These are phyloP conservation scores for Neria commutata DNA, from an alignment of 2,888 invertebrate genomes.

Conservation along the genomic window DNA sequence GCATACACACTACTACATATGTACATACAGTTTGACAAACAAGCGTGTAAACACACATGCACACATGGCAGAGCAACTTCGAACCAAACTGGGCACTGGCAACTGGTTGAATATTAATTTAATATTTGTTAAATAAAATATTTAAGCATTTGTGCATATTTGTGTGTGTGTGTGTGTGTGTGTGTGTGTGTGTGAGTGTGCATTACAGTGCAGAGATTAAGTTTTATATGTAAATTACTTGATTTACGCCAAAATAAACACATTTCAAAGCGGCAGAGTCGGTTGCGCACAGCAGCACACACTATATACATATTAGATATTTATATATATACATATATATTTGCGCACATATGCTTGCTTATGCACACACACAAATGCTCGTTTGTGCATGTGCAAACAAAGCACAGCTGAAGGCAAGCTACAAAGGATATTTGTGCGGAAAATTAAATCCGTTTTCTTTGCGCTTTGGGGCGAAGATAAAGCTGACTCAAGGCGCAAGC, in stretches of 20 bases:
- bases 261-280: slow-evolving; percentile 32
- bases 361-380: no score
- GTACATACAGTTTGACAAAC: no score
- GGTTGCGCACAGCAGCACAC: not conserved
- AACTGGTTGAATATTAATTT: not conserved
- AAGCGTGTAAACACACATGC: not conserved
- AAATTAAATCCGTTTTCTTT: slow-evolving; percentile 7
- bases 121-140: no score
- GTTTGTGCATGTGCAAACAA: no score
- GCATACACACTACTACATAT: no score
- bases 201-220: not conserved
- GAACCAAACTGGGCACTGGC: not conserved
- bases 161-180: no score
- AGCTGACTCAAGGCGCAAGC: not conserved
- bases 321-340: no score
- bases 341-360: no score
- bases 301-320: not conserved
- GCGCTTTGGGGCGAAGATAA: not conserved
- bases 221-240: slow-evolving; percentile 29
- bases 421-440: not conserved
- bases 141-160: no score
- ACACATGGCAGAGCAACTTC: not conserved
- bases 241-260: slow-evolving; percentile 44
- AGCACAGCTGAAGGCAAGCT: no score
- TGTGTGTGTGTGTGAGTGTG: not conserved